Evolutionary conservation across 2,113 vertebrate species (phyloP).

Genomic region (Chaetodon auriga): DNA sequence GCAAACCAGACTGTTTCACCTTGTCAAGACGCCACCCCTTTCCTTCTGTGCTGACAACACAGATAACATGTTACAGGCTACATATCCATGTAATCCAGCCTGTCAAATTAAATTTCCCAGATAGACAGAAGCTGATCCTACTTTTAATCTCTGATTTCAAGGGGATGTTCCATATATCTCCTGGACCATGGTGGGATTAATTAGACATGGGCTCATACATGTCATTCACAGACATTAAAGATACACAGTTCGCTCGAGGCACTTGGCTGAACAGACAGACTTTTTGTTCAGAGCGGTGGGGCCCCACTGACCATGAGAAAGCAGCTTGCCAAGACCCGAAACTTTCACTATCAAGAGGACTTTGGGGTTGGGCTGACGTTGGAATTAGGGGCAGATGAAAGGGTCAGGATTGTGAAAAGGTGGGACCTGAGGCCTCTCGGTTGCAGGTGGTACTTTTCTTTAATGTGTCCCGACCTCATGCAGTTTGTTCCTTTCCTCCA

Average conservation of each 20-base stretch:
- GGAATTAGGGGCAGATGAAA: constrained; percentile 58
- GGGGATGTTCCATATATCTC: constrained; percentile 9
- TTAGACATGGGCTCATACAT: not conserved
- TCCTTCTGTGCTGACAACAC: constrained; percentile 48
- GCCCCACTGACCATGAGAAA: constrained; percentile 42
- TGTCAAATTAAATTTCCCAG: constrained; percentile 26
- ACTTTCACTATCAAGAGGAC: constrained; percentile 48
- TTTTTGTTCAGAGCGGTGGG: constrained; percentile 51
- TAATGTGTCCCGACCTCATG: constrained; percentile 2
- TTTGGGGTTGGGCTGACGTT: constrained; percentile 18
- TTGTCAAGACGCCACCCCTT: constrained; percentile 19
- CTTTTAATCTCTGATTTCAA: constrained; percentile 22
- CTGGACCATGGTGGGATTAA: not conserved
- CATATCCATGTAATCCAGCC: constrained; percentile 33
- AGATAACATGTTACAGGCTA: constrained; percentile 49
- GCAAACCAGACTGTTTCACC: constrained; percentile 65
- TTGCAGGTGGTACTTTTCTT: constrained; percentile 49
- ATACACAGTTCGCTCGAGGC: constrained; percentile 24
- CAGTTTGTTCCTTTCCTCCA: not conserved
- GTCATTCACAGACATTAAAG: constrained; percentile 44
- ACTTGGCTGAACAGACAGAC: constrained; percentile 42
- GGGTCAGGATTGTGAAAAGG: constrained; percentile 24
- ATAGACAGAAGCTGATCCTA: not conserved
- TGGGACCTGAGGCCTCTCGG: not conserved
- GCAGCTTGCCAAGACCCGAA: constrained; percentile 28